phyloP scores from a whole-genome alignment of 1,140 invertebrate genomes.

The Sipha flava region DNA sequence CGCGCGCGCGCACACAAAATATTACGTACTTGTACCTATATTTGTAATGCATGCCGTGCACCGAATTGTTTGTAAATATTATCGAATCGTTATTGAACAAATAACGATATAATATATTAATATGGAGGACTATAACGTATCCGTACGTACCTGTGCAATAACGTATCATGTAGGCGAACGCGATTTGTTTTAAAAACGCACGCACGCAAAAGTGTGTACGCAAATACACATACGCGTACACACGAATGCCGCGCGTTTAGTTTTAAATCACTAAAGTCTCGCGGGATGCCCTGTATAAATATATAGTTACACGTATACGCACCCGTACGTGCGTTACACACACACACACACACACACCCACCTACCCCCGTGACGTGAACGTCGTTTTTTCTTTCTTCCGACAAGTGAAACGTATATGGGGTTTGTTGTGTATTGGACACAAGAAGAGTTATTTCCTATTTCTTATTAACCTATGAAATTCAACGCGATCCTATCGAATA shows the following conservation, averaged over 20 bases:
- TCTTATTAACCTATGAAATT: too few species aligned
- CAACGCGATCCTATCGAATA: too few species aligned
- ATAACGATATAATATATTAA: neutral
- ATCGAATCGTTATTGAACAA: conserved; percentile 26
- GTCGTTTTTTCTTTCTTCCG: too few species aligned
- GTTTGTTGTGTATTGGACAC: too few species aligned
- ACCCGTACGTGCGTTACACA: neutral
- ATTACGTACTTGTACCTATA: neutral
- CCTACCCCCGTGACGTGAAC: too few species aligned
- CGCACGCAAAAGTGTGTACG: neutral
- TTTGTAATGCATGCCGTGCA: neutral
- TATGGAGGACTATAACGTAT: neutral
- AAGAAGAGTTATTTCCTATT: too few species aligned
- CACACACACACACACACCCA: too few species aligned
- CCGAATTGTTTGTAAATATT: conserved; percentile 19
- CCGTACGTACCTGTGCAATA: neutral
- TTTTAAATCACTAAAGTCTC: neutral
- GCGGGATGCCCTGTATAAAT: neutral
- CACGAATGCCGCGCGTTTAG: neutral
- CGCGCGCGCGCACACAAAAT: neutral
- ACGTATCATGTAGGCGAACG: neutral
- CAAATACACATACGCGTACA: neutral
- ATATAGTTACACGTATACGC: neutral
- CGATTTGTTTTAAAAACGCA: conserved; percentile 1
- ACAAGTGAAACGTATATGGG: too few species aligned